Conservation (phyloP, 2,888 invertebrate genomes). For the Globia sparganii region DNA sequence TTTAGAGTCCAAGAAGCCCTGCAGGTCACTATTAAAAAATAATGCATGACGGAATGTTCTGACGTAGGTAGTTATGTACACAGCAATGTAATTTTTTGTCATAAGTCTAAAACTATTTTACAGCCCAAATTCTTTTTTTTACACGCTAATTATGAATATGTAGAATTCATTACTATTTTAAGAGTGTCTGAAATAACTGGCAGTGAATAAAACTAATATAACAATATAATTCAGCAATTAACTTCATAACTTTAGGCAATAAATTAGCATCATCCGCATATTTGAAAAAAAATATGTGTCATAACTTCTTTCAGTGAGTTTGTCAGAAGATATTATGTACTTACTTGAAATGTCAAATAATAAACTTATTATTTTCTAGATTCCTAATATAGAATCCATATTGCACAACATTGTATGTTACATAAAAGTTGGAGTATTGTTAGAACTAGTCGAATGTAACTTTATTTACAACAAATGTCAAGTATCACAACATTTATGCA, state of each 20-base stretch:
- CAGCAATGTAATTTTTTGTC: not conserved
- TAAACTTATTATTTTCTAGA: not conserved
- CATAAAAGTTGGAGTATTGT: slow-evolving; percentile 29
- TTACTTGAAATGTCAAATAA: not conserved
- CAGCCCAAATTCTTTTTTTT: not conserved
- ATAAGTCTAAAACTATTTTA: not conserved
- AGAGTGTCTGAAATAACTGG: slow-evolving; percentile 47
- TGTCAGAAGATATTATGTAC: not conserved
- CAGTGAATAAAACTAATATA: slow-evolving; percentile 12
- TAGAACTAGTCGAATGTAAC: slow-evolving; percentile 38
- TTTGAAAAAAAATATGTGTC: slow-evolving; percentile 5
- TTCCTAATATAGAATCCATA: slow-evolving; percentile 6
- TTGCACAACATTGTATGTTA: slow-evolving; percentile 31
- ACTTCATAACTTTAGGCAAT: slow-evolving; percentile 12
- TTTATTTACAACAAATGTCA: slow-evolving; percentile 46
- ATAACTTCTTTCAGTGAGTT: slow-evolving; percentile 7
- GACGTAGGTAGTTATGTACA: too few species aligned
- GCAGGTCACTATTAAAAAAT: too few species aligned
- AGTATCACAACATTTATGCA: slow-evolving; percentile 23
- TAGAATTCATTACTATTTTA: slow-evolving; percentile 35
- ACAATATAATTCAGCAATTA: slow-evolving; percentile 31
- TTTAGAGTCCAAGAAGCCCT: too few species aligned
- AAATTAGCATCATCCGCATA: slow-evolving; percentile 30
- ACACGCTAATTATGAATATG: not conserved
- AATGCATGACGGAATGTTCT: too few species aligned